Conservation (phyloP, 2,888 invertebrate species). For the Lacanobia oleracea region DNA sequence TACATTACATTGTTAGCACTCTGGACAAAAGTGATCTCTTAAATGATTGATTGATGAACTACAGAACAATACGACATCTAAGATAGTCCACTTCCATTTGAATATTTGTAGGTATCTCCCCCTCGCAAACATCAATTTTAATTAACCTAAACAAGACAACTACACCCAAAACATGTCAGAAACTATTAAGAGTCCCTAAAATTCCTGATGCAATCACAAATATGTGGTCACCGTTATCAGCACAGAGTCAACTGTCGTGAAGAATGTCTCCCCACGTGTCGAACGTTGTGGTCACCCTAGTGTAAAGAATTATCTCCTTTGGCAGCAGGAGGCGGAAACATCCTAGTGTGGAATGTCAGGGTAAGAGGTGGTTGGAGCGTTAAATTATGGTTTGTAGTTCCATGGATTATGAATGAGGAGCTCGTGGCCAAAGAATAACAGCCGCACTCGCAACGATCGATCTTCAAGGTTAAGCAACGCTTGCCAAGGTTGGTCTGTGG, state of each 20-base stretch:
- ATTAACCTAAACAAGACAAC: conserved; percentile 52
- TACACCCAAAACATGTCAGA: conserved; percentile 57
- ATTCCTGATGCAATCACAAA: conserved; percentile 56
- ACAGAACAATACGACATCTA: neutral
- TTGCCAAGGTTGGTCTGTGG: too few species aligned
- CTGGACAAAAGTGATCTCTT: neutral
- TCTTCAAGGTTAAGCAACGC: too few species aligned
- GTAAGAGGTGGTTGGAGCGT: neutral
- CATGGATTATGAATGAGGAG: too few species aligned
- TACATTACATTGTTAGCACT: neutral
- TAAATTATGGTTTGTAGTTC: neutral
- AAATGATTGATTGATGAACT: conserved; percentile 19
- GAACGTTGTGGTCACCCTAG: conserved; percentile 56
- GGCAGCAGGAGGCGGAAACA: conserved; percentile 63
- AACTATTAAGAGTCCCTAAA: conserved; percentile 54
- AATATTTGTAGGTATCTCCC: neutral
- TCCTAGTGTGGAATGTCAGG: conserved; percentile 34
- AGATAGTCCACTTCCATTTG: neutral
- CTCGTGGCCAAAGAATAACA: too few species aligned
- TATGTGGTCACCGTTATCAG: conserved; percentile 61
- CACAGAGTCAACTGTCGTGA: conserved; percentile 48
- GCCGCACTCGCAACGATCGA: too few species aligned
- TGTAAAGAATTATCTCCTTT: conserved; percentile 68
- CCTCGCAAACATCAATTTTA: conserved; percentile 47
- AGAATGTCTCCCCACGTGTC: conserved; percentile 55